Base-by-base conservation (phyloP, 2,888 invertebrate species). In the Brachynemurus nebulosus region DNA sequence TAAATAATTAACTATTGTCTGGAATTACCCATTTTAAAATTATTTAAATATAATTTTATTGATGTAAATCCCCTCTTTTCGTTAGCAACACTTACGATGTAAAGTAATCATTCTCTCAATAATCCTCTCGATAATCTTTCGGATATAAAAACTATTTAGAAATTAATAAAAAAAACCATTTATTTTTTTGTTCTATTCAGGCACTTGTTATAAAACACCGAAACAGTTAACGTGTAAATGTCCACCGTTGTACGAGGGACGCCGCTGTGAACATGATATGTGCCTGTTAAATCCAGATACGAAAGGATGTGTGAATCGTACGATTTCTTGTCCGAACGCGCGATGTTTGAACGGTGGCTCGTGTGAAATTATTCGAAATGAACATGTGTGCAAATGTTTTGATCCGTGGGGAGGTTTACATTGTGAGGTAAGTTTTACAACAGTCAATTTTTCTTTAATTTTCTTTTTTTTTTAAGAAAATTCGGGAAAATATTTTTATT, bases 321-420 rank as follows among this genome's bases (percentile, higher is more conserved):
- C 59, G 52, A 49, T 49, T 36, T 62, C 62, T 18, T 69, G 68
- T 50, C 60, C 62, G 1, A 60, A 60, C 11, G 56, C 63, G 33
- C 59, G 59, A 37, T 74, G 76, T 54, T 60, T 67, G 38, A 74
- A 77, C 56, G 68, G 70, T 8, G 76, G 76, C 7, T 64, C 60
- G 1, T 77, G 76, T 51, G 61, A 67, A 11, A 57, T 65, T 23
- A 62, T 67, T 35, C 62, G 65, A 33, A 65, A 62, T 14, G 58
- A 60, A 34, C 61, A 67, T 8, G 60, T 71, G 50, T 78, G 77
- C 57, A 67, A 70, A 46, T 78, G 78, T 54, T 59, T 66, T 0
- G 62, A 65, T 19, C 66, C 65, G 34, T 76, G 68, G 67, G 70
- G 69, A 45, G 77, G 76, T 16, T 58, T 62, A 19, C 64, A 66